Base-by-base conservation (phyloP, 2,888 invertebrate genomes). In the Heterodera filipjevi region DNA sequence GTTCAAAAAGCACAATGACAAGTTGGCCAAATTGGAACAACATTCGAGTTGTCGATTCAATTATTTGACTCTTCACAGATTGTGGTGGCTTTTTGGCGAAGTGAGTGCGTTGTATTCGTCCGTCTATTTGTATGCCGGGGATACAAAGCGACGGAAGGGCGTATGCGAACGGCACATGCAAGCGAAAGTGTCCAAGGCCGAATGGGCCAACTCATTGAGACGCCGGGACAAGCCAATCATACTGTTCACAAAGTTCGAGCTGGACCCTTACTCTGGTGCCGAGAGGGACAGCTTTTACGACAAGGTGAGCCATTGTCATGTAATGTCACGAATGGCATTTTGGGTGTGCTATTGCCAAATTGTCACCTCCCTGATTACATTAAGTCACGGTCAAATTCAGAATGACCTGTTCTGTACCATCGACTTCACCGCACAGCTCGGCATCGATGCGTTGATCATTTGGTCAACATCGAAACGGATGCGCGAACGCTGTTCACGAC, bases 81-180 rank as follows among this genome's bases (percentile, higher is more conserved):
- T 79, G 68, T 33, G 80, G 68, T 81, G 81, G 81, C 59, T 81
- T 70, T 81, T 82, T 46, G 76, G 64, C 19, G 79, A 82, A 49
- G 77, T 76, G 27, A 79, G 76, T 35, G 80, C 81, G 0, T 35
- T 84, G 6, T 84, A 83, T 59, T 82, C 82, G 30, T 79, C 83
- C 44, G 84, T 84, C 12, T 82, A 82, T 66, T 74, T 82, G 59
- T 79, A 84, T 27, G 68, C 30, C 14, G 75, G 49, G 30, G 75
- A 75, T 16, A 46, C 49, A 64, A 75, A 75, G 46, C 53, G 75
- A 10, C 44, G 44, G 30, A 49, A 33, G 44, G 64, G 64, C 66
- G 39, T 59, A 27, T 75, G 75, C 8, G 75, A 75, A 27, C 49
- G 77, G 27, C 77, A 77, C 53, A 77, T 77, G 77, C 77, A 70